phyloP scores from a whole-genome alignment of 2,797 vertebrate genomes.

The Meda fulgida region DNA sequence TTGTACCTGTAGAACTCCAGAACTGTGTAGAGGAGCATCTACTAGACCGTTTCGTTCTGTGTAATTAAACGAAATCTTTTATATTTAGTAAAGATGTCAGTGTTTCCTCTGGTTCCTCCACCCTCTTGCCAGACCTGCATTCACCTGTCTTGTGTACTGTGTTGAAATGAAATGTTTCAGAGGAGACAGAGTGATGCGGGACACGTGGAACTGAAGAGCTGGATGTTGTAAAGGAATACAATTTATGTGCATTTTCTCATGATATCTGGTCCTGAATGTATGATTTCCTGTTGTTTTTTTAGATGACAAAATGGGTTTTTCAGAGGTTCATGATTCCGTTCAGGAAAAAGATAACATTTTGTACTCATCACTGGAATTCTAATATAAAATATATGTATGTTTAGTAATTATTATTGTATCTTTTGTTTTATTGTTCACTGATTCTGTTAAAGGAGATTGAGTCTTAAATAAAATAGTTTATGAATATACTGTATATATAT shows the following conservation, averaged over 20 bases:
- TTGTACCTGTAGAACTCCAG: constrained; percentile 12
- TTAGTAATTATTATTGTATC: constrained; percentile 3
- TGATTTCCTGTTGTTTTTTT: constrained; percentile 17
- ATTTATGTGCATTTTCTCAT: neutral
- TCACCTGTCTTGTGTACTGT: constrained; percentile 32
- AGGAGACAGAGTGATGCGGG: neutral
- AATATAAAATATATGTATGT: neutral
- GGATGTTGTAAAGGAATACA: neutral
- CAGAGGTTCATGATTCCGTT: constrained; percentile 14
- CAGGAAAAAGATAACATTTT: neutral
- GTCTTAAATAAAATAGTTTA: neutral
- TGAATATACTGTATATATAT: neutral
- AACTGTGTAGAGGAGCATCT: neutral
- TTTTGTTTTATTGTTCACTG: neutral
- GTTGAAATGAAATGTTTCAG: neutral
- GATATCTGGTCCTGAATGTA: constrained; percentile 10
- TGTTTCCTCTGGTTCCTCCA: neutral
- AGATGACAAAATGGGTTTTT: neutral
- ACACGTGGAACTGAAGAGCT: neutral
- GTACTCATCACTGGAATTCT: neutral
- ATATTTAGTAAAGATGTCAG: constrained; percentile 29
- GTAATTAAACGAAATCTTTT: constrained; percentile 10
- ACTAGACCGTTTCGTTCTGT: neutral
- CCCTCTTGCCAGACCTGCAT: neutral
- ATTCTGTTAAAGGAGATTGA: neutral